Conservation (phyloP, 2,113 vertebrate genomes). For the Pelmatolapia mariae region DNA sequence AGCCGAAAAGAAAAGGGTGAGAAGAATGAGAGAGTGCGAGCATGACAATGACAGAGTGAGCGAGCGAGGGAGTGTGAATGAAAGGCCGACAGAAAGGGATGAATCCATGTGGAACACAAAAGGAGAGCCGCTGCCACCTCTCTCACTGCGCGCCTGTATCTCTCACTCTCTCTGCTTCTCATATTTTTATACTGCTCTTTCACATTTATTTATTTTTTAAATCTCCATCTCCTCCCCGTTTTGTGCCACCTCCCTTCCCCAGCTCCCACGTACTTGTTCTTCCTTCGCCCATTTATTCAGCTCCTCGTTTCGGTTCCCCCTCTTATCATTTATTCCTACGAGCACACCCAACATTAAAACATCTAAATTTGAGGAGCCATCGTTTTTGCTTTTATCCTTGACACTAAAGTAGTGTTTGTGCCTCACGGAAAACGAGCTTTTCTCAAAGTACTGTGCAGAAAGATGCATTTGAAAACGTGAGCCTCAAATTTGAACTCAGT, state of each 20-base stretch:
- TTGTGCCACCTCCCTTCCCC: background rate
- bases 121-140: conserved; percentile 21
- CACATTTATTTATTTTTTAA: background rate
- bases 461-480: background rate
- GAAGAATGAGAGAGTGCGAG: conserved; percentile 8
- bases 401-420: background rate
- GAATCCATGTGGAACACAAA: conserved; percentile 54
- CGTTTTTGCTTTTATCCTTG: background rate
- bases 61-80: conserved; percentile 23
- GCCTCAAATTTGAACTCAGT: accelerated
- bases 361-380: background rate
- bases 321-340: background rate
- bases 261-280: background rate
- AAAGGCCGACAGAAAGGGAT: conserved; percentile 30
- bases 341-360: accelerated
- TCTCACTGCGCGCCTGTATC: background rate
- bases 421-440: accelerated
- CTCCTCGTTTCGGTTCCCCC: background rate
- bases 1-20: conserved; percentile 4
- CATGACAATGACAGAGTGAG: conserved; percentile 36
- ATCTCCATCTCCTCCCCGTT: background rate
- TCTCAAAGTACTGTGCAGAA: background rate
- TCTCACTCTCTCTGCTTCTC: background rate
- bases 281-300: background rate
- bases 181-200: background rate